Evolutionary conservation across 2,113 vertebrate species (phyloP), one percentile per base, ranked within the genome.

Genomic region (Leucopsar rothschildi): DNA sequence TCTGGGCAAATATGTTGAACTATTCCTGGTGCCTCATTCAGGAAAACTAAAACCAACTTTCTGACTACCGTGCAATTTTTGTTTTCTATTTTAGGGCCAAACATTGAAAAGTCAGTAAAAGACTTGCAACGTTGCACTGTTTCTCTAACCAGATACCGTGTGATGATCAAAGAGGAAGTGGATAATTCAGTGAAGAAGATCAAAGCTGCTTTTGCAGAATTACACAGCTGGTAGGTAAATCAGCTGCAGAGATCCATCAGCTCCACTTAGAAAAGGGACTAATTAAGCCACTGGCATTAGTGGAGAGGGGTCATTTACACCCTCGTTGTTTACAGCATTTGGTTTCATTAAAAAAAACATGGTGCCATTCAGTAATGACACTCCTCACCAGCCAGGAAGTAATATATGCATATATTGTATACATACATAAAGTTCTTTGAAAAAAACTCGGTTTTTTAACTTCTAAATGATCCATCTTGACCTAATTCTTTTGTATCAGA

Each of bases 181-280:
- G 98, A 98, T 91, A 98, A 92, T 86, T 98, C 98, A 2, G 97
- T 98, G 80, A 98, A 98, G 97, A 98, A 98, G 90, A 98, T 98
- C 94, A 98, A 98, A 97, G 97, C 97, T 56, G 98, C 98, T 49
- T 98, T 98, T 95, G 98, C 98, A 27, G 98, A 98, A 61, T 83
- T 98, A 71, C 98, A 98, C 88, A 98, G 97, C 94, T 98, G 98
- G 98, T 98, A 95, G 95, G 98, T 96, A 73, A 76, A 88, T 71
- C 25, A 12, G 16, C 52, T 44, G 53, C 27, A 87, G 63, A 80
- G 25, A 56, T 45, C 57, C 33, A 31, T 60, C 44, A 12, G 49
- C 77, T 92, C 29, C 42, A n/a, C 31, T 22, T 39, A 77, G 37
- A 17, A 57, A 45, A 29, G 40, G 47, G 13, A 10, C 72, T 87